Conservation (phyloP, 2,797 vertebrate genomes). For the Leuciscus waleckii region DNA sequence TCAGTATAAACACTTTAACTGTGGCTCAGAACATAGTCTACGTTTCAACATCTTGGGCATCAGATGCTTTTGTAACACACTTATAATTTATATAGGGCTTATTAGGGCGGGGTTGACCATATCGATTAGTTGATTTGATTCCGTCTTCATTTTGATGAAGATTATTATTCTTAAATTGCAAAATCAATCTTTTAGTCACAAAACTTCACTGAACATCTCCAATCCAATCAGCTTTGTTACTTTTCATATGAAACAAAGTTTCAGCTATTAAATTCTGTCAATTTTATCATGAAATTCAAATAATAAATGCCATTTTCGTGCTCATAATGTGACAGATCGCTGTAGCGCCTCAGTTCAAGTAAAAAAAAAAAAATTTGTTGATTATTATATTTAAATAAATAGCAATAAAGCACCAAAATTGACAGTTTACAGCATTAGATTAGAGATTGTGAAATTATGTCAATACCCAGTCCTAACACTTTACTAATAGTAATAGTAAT, state of each 20-base stretch:
- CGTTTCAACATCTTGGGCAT: neutral
- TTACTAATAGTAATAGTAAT: neutral
- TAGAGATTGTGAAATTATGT: neutral
- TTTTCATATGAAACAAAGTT: neutral
- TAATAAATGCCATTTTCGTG: neutral
- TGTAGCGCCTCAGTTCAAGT: neutral
- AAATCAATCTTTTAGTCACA: neutral
- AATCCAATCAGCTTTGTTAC: neutral
- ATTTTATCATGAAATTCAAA: neutral
- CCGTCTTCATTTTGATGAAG: neutral
- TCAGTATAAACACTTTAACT: slow-evolving; percentile 33
- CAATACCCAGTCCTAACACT: neutral
- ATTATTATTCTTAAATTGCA: neutral
- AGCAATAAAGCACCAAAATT: neutral
- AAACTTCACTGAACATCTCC: neutral
- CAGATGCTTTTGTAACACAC: neutral
- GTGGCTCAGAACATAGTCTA: neutral
- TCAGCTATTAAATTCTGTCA: neutral
- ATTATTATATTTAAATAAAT: neutral
- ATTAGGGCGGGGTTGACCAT: neutral
- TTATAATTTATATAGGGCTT: neutral
- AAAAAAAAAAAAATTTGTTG: too few relatives aligned
- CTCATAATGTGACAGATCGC: neutral
- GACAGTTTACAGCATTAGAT: neutral
- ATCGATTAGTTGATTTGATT: neutral